Conservation (phyloP, 2,888 invertebrate species). For the Brachylomia viminalis region DNA sequence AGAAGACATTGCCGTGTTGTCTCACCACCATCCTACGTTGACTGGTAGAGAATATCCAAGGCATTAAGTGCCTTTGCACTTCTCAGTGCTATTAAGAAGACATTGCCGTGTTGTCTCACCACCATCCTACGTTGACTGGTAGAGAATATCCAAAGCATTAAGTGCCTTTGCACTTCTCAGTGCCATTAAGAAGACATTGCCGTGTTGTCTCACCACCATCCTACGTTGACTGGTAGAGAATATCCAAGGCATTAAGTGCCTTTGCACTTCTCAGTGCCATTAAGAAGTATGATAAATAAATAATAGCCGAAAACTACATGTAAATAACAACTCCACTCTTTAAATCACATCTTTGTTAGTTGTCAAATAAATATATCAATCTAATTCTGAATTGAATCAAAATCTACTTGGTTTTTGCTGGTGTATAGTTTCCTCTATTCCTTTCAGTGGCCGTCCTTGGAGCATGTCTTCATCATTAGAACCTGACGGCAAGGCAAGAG, state of each 20-base stretch:
- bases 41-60: background rate
- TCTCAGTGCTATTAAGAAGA: background rate
- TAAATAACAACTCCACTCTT: background rate
- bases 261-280: background rate
- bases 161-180: background rate
- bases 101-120: background rate
- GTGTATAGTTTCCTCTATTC: background rate
- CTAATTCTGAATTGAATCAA: background rate
- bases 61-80: constrained; percentile 4
- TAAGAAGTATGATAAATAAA: background rate
- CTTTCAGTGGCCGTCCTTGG: constrained; percentile 95
- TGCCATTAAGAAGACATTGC: background rate
- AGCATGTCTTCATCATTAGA: constrained; percentile 95
- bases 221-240: background rate
- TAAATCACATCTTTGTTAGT: background rate
- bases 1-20: background rate
- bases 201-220: background rate
- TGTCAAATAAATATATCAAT: background rate
- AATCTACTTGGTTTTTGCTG: background rate
- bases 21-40: background rate
- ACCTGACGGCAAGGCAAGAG: constrained; percentile 96
- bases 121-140: background rate
- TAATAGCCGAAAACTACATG: background rate
- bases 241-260: background rate
- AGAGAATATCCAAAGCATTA: background rate